These are phyloP conservation scores for Lasioglossum leucozonium DNA, from an alignment of 2,888 invertebrate species.

Conservation along the genomic window DNA sequence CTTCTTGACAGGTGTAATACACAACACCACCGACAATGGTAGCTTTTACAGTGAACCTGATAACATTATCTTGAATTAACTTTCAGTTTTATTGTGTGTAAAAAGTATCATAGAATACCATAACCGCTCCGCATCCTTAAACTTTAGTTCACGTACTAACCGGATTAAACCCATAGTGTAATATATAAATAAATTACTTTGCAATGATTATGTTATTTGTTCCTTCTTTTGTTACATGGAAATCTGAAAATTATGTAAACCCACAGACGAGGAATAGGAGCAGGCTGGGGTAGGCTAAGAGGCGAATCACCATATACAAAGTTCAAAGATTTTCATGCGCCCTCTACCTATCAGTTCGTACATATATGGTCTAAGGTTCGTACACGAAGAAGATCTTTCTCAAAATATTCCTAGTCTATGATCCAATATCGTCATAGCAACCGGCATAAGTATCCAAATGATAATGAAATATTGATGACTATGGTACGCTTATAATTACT, in stretches of 20 bases:
- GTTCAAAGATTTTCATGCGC: too few species aligned
- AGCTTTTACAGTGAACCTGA: constrained; percentile 80
- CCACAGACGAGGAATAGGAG: background rate
- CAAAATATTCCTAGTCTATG: too few species aligned
- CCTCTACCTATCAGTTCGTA: too few species aligned
- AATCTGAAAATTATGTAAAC: constrained; percentile 57
- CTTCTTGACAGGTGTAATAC: constrained; percentile 81
- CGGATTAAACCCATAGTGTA: constrained; percentile 75
- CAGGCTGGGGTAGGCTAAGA: background rate
- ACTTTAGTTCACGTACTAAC: constrained; percentile 71
- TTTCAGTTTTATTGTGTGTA: background rate
- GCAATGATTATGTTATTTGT: background rate
- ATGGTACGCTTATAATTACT: background rate
- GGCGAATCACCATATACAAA: too few species aligned
- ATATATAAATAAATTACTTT: constrained; percentile 45
- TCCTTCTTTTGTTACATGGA: constrained; percentile 20
- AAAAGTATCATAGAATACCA: constrained; percentile 38
- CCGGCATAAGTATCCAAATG: background rate
- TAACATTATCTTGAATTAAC: constrained; percentile 59
- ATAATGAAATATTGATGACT: background rate
- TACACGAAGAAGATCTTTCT: too few species aligned
- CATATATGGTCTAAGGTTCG: too few species aligned
- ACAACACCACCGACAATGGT: constrained; percentile 80
- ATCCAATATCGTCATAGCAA: background rate
- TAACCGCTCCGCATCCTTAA: constrained; percentile 37